Conservation (phyloP, 2,888 invertebrate species). For the Drosophila mayaguana region DNA sequence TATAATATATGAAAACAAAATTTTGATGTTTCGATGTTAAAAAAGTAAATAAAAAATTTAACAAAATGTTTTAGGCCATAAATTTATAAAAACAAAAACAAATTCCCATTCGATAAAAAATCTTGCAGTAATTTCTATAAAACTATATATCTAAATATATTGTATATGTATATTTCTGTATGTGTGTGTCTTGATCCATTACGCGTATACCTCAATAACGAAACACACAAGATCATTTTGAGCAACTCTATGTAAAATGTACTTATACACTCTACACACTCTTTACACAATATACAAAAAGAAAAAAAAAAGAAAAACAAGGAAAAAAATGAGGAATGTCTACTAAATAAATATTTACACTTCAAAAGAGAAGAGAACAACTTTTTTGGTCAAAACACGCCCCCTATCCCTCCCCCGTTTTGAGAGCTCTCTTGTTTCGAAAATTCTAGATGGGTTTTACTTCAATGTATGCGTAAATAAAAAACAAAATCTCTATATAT, state of each 20-base stretch:
- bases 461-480: conserved; percentile 71
- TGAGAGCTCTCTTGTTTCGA: conserved; percentile 51
- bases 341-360: conserved; percentile 65
- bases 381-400: conserved; percentile 46
- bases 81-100: conserved; percentile 50
- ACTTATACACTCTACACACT: conserved; percentile 72
- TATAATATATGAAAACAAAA: conserved; percentile 43
- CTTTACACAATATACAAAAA: conserved; percentile 51
- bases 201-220: conserved; percentile 87
- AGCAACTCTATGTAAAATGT: conserved; percentile 60
- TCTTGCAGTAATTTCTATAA: conserved; percentile 59
- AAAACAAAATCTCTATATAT: conserved; percentile 73
- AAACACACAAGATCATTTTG: conserved; percentile 73
- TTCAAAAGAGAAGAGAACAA: conserved; percentile 15
- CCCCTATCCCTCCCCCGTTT: conserved; percentile 16
- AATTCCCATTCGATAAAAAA: conserved; percentile 35
- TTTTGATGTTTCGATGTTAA: conserved; percentile 72
- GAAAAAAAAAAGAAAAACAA: conserved; percentile 26
- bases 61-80: conserved; percentile 60
- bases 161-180: conserved; percentile 78
- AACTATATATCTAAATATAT: conserved; percentile 51
- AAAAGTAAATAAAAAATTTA: conserved; percentile 33
- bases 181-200: conserved; percentile 85
- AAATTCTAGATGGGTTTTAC: conserved; percentile 61
- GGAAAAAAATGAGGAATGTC: conserved; percentile 34